Evolutionary conservation across 1,140 invertebrate genomes (phyloP).

Genomic region (Stratiolaelaps scimitus): DNA sequence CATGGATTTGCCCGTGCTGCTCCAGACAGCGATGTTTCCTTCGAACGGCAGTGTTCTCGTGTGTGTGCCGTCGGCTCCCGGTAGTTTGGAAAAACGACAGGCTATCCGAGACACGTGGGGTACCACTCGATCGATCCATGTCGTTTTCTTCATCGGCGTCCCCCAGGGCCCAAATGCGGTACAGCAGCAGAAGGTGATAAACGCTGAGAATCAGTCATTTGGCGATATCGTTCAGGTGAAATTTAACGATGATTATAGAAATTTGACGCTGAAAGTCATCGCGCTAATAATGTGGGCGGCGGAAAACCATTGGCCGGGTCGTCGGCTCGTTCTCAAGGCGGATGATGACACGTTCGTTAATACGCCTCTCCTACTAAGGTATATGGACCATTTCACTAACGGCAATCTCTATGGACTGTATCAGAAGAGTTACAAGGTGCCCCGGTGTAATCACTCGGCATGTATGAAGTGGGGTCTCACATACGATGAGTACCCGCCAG

Average conservation of each 20-base stretch:
- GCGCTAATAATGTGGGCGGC: constrained; percentile 36
- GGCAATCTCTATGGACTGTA: constrained; percentile 29
- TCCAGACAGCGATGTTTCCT: not conserved
- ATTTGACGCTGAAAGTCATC: constrained; percentile 34
- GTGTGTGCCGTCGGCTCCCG: constrained; percentile 15
- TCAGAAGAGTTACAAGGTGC: not conserved
- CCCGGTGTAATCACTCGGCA: not conserved
- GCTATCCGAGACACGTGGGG: constrained; percentile 2
- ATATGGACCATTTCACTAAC: not conserved
- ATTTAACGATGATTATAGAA: constrained; percentile 35
- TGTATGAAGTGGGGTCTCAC: constrained; percentile 37
- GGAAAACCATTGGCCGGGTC: constrained; percentile 30
- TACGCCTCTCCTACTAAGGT: constrained; percentile 44
- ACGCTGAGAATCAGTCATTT: not conserved
- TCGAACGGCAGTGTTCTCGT: not conserved
- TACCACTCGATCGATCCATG: not conserved
- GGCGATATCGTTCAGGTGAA: constrained; percentile 36
- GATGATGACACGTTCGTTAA: constrained; percentile 39
- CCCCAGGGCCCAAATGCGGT: not conserved
- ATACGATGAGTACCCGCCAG: constrained; percentile 35
- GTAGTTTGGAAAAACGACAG: not conserved
- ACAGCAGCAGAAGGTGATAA: not conserved
- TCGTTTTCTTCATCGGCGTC: not conserved
- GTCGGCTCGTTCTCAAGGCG: constrained; percentile 34
- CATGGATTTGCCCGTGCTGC: not conserved